phyloP scores from a whole-genome alignment of 2,888 invertebrate species.

The Agrypnus murinus region DNA sequence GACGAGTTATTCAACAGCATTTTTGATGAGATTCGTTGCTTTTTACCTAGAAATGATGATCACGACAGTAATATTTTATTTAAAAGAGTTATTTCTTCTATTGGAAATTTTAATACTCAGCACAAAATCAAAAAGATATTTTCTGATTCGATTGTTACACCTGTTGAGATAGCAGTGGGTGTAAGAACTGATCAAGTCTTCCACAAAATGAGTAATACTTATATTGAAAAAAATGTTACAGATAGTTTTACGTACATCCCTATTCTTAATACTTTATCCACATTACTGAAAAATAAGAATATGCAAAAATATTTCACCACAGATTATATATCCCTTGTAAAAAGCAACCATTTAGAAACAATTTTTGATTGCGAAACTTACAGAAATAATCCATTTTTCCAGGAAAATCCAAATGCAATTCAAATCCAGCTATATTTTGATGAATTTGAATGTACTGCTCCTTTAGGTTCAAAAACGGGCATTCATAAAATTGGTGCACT shows the following conservation, averaged over 20 bases:
- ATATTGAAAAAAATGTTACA: slow-evolving; percentile 45
- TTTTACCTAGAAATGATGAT: no score
- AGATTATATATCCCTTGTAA: background rate
- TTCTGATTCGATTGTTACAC: no score
- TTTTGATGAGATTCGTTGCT: no score
- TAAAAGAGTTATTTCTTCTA: no score
- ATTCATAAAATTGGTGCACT: slow-evolving; percentile 55
- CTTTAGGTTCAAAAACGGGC: slow-evolving; percentile 53
- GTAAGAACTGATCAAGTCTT: slow-evolving; percentile 23
- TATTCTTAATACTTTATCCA: slow-evolving; percentile 35
- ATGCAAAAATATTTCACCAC: background rate
- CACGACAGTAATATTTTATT: no score
- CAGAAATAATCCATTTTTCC: slow-evolving; percentile 37
- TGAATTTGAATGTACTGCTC: slow-evolving; percentile 54
- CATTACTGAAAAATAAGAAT: slow-evolving; percentile 16
- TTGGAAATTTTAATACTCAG: no score
- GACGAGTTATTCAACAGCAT: no score
- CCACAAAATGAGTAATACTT: slow-evolving; percentile 22
- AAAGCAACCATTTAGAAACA: slow-evolving; percentile 9
- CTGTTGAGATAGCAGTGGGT: background rate
- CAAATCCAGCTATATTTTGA: no score
- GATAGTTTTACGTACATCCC: slow-evolving; percentile 45
- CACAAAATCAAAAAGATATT: no score
- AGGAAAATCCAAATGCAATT: slow-evolving; percentile 13
- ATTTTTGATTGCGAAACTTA: slow-evolving; percentile 32